Evolutionary conservation across 2,113 vertebrate species (phyloP), one percentile per base, ranked within the genome.

Genomic region (Sterna hirundo): DNA sequence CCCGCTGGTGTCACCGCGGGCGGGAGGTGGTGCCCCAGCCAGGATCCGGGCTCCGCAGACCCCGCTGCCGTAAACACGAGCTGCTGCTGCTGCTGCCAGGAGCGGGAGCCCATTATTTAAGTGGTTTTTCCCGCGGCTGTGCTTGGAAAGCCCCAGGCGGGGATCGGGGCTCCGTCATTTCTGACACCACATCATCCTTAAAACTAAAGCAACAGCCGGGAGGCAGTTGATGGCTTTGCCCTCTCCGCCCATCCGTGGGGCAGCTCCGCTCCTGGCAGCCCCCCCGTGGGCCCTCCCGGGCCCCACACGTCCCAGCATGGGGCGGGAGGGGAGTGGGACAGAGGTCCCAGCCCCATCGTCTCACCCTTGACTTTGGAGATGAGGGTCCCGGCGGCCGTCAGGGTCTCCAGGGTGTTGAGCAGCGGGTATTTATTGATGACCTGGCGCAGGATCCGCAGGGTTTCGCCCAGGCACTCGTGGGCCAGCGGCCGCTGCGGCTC

Each of bases 321-420:
- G 54, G 46, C 64, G 20, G 68, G 64, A 71, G 36, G 51, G 75
- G 9, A 36, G 82, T 0, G 0, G 36, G 40, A 58, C 13, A 36
- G 64, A 58, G 34, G 54, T 29, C 8, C n/a, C 34, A 52, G 60
- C 54, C 70, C 69, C 61, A 0, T 16, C 0, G 0, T 7, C 97
- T 96, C 84, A 99, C 99, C 99, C 99, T 99, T 99, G 97, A 99
- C 98, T 96, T 98, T 99, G 82, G 99, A 99, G 65, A 99, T 99
- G 91, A 99, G 99, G 42, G 98, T 99, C 29, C 99, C 99, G 0
- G 99, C 99, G 0, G 99, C 99, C 0, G 99, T 99, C 93, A 99
- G 98, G 10, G 98, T 99, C 98, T 99, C 99, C 98, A 99, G 97
- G 0, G 99, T 99, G 98, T 99, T 99, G 82, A 99, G 99, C 94